These are phyloP conservation scores for Pyrocephalus nanus DNA, from an alignment of 2,797 vertebrate genomes.

Conservation along the genomic window DNA sequence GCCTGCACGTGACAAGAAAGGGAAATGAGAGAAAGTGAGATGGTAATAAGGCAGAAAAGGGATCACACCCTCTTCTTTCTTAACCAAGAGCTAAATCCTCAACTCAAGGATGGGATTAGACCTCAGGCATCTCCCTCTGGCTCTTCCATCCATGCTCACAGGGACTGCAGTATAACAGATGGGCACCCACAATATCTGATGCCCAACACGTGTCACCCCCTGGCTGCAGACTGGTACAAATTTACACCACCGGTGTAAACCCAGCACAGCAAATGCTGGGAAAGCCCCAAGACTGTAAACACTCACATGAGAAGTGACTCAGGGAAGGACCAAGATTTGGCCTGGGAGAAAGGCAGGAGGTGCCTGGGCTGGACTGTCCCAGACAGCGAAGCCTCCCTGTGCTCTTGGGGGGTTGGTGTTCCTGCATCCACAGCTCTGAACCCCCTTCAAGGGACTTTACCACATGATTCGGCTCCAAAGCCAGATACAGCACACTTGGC, in stretches of 20 bases:
- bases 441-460: neutral
- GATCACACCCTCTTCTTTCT: neutral
- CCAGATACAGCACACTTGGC: neutral
- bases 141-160: neutral
- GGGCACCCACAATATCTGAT: neutral
- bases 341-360: neutral
- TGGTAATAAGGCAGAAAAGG: neutral
- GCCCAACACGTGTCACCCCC: neutral
- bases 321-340: neutral
- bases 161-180: neutral
- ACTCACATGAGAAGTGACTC: neutral
- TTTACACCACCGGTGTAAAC: neutral
- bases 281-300: neutral
- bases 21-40: neutral
- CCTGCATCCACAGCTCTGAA: neutral
- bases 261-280: neutral
- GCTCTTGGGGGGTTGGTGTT: rapidly evolving
- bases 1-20: slow-evolving; percentile 30
- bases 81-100: neutral
- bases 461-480: neutral
- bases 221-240: neutral
- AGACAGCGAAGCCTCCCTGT: neutral
- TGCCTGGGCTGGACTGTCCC: neutral
- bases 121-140: neutral
- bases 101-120: neutral